phyloP scores from a whole-genome alignment of 2,888 invertebrate species.

The Hecatera dysodea region DNA sequence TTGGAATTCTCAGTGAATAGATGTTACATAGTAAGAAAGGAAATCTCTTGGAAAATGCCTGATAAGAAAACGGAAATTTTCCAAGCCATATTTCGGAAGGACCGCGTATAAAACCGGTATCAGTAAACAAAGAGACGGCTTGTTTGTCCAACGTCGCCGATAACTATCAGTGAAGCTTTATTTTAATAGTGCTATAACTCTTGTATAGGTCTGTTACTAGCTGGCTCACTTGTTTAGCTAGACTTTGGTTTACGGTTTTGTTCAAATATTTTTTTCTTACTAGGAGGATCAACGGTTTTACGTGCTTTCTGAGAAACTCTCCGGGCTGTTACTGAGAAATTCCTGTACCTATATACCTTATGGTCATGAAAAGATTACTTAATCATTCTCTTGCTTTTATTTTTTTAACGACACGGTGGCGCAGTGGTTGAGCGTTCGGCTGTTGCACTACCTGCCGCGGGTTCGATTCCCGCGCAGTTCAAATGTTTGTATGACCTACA shows the following conservation, averaged over 20 bases:
- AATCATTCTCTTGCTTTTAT: no score
- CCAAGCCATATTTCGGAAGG: conserved; percentile 3
- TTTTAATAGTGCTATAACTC: conserved; percentile 11
- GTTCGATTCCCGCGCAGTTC: no score
- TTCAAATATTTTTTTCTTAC: neutral
- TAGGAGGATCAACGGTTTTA: no score
- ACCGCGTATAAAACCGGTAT: conserved; percentile 24
- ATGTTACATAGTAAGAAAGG: neutral
- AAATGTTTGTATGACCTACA: no score
- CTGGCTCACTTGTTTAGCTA: neutral
- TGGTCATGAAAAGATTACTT: no score
- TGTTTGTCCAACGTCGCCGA: conserved; percentile 29
- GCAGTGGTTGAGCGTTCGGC: no score
- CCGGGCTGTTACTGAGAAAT: no score
- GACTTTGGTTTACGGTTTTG: neutral
- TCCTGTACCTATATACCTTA: no score
- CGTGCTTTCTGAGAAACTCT: no score
- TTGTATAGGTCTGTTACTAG: conserved; percentile 5
- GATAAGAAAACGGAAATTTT: conserved; percentile 9
- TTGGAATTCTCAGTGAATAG: neutral
- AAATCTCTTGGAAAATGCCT: conserved; percentile 11
- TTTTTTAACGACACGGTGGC: no score
- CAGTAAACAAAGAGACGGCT: conserved; percentile 25
- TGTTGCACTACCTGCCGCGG: no score
- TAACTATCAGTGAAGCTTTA: conserved; percentile 13